Evolutionary conservation across 2,888 invertebrate genomes (phyloP).

Genomic region (Meteorus cinctellus): DNA sequence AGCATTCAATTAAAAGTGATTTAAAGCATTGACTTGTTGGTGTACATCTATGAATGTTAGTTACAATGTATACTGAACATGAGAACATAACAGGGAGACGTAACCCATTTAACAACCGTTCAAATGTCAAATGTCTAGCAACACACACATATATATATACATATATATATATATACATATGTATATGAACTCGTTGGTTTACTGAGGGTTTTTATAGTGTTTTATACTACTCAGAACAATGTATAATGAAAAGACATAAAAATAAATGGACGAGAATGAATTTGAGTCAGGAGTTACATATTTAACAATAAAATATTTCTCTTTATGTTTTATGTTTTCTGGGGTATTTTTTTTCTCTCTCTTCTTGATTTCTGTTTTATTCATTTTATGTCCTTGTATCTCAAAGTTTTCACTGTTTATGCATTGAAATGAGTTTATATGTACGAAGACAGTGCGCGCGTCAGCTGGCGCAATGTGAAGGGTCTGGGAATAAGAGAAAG

Average conservation of each 20-base stretch:
- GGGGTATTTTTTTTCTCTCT: not conserved
- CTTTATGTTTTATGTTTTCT: too few relatives aligned
- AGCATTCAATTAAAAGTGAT: constrained; percentile 50
- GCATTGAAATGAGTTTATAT: constrained; percentile 20
- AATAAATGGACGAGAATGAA: not conserved
- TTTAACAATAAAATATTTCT: constrained; percentile 19
- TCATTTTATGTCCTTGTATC: not conserved
- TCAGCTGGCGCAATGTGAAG: constrained; percentile 14
- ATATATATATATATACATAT: not conserved
- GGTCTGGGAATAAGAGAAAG: not conserved
- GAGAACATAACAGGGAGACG: constrained; percentile 10
- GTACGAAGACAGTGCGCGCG: not conserved
- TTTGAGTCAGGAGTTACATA: not conserved
- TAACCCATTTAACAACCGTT: constrained; percentile 34
- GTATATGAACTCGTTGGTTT: not conserved
- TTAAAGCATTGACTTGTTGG: constrained; percentile 36
- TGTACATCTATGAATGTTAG: not conserved
- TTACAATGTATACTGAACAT: not conserved
- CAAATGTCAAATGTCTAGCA: constrained; percentile 37
- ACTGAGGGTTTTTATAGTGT: not conserved
- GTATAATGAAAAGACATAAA: not conserved
- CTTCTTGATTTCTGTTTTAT: not conserved
- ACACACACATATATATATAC: not conserved
- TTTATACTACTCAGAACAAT: not conserved
- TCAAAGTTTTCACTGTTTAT: constrained; percentile 10